Base-by-base conservation (phyloP, 2,888 invertebrate genomes). In the Callyntrura guangdongensis region DNA sequence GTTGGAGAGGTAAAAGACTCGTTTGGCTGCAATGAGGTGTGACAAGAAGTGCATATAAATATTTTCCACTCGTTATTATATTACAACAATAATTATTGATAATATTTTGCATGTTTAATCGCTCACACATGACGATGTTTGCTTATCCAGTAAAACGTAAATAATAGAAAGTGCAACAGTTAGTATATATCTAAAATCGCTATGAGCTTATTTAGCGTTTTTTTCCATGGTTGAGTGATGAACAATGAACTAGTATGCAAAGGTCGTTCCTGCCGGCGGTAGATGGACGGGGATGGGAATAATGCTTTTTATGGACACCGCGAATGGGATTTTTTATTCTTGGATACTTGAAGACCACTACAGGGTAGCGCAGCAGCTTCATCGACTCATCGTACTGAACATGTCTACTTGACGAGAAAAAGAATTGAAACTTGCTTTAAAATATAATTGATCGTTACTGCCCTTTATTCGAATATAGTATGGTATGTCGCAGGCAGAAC, bases 251-350 rank as follows among this genome's bases (percentile, higher is more conserved):
- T 22, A 14, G 14, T 47, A 3, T 59, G 61, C 12, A 59, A 61
- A 84, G 11, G 53, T 87, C 45, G 67, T 36, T 36, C 6, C 36
- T 36, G 67, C 20, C 74, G 89, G 83, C 83, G 88, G 88, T 88
- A 82, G 88, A 59, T 88, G 82, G 59, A 53, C 72, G 72, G 88
- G 82, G 59, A 53, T 72, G 72, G 88, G 82, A 88, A 88, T 82
- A 88, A 88, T 56, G 20, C n/a, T 5, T 67, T 17, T 27, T 67
- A 25, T 64, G 25, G n/a, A 67, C 36, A 36, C 36, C 2, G 36
- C 2, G n/a, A 6, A 53, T 53, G n/a, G 49, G 49, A 36, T 36
- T 36, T 36, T 36, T 36, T 36, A 36, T 36, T 2, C 36, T 36
- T 36, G 2, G 3, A 2, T 36, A 36, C 36, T 36, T 36, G 36